Base-by-base conservation (phyloP, 1,140 invertebrate species). In the Pseudomyrmex cubaensis region DNA sequence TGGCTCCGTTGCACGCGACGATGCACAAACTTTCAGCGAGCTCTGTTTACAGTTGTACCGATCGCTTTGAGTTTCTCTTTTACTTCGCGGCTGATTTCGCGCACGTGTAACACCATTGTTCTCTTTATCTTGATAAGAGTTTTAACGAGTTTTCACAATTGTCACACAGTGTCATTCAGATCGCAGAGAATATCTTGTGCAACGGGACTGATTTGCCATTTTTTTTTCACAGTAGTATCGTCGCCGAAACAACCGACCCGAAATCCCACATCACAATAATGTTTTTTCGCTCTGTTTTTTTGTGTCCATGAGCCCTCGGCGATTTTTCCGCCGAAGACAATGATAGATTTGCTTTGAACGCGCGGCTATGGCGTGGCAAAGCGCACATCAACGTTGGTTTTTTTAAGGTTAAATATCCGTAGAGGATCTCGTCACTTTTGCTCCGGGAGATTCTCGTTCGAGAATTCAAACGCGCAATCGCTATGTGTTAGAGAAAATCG, bases 381-480 rank as follows among this genome's bases (percentile, higher is more conserved):
- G 15, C 48, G 44, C 72, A 12, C 54, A 50, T 80, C 66, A 10
- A 48, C 5, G n/a, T n/a, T 69, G 66, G 7, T 70, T 46, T 5
- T 20, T 20, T n/a, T 35, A 7, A 59, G 7, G 8, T 59, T 46
- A 80, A 80, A 72, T 50, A 72, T 61, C 22, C 44, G 5, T 59
- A 57, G 63, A 35, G 64, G 5, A 7, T 72, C 35, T 80, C 9
- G 20, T 22, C 35, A 20, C 5, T 35, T 13, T 70, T 59, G 52
- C 54, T 22, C 35, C 64, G 44, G 15, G 15, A 48, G 59, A 70
- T 72, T 52, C 13, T 20, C 13, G 4, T 9, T 20, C n/a, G 20
- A 78, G 59, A 80, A 22, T 70, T 59, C 12, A 59, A 80, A 70
- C 54, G 12, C 61, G 20, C 70, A 59, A 20, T n/a, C 13, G 17